Conservation (phyloP, 2,888 invertebrate species). For the Malacosoma neustria region DNA sequence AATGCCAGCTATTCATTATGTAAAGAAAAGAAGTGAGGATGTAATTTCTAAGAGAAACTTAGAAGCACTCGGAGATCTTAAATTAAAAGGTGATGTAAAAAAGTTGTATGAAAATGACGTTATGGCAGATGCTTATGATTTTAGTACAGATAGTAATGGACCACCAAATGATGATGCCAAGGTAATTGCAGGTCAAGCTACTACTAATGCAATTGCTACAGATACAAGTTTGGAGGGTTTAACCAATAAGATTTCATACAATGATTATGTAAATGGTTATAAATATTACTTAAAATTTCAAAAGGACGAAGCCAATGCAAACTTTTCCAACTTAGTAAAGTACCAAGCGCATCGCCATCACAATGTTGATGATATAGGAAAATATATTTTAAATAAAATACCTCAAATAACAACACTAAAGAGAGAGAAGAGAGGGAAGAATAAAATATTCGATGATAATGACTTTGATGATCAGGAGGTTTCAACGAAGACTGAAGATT, state of each 20-base stretch:
- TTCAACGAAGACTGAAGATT: conserved; percentile 49
- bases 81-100: conserved; percentile 15
- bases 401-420: conserved; percentile 28
- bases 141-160: not conserved
- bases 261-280: conserved; percentile 53
- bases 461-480: conserved; percentile 43
- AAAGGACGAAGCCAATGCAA: conserved; percentile 33
- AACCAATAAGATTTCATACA: conserved; percentile 41
- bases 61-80: conserved; percentile 20
- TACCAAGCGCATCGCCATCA: conserved; percentile 61
- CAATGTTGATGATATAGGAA: conserved; percentile 59
- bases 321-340: conserved; percentile 44
- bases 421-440: conserved; percentile 19
- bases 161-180: conserved; percentile 2
- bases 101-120: conserved; percentile 8
- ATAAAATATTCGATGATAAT: conserved; percentile 33
- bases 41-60: conserved; percentile 21
- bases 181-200: conserved; percentile 1
- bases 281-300: conserved; percentile 53
- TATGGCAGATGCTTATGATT: not conserved
- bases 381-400: conserved; percentile 49
- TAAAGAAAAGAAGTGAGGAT: conserved; percentile 10
- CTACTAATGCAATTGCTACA: conserved; percentile 2
- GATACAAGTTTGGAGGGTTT: conserved; percentile 32
- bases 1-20: conserved; percentile 12